phyloP scores from a whole-genome alignment of 2,888 invertebrate genomes.

The Drosophila demipolita region DNA sequence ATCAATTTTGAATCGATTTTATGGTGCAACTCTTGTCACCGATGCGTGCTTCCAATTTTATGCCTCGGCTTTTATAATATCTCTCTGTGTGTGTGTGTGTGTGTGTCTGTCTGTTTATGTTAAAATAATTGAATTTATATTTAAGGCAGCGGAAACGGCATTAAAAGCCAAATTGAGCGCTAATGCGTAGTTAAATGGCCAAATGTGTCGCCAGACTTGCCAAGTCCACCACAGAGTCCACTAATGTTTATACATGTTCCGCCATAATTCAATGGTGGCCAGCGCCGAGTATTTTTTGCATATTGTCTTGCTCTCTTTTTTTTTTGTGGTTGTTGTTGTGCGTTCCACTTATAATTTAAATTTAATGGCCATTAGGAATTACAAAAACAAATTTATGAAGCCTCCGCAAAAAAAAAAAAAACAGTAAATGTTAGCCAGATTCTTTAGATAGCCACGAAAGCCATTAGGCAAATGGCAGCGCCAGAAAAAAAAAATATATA shows the following conservation, averaged over 20 bases:
- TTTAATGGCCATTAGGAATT: constrained; percentile 81
- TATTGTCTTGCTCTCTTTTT: constrained; percentile 21
- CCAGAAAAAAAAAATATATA: neutral
- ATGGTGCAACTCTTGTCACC: constrained; percentile 38
- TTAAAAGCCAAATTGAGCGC: constrained; percentile 77
- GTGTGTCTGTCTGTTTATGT: constrained; percentile 31
- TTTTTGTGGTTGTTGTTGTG: constrained; percentile 14
- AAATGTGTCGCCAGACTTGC: constrained; percentile 62
- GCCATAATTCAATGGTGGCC: constrained; percentile 12
- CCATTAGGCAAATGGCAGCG: constrained; percentile 60
- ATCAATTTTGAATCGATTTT: constrained; percentile 70
- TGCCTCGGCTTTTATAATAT: constrained; percentile 3
- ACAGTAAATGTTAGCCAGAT: constrained; percentile 9
- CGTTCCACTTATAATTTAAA: constrained; percentile 66
- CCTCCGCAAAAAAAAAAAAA: constrained; percentile 11
- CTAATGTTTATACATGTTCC: constrained; percentile 45
- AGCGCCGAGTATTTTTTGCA: constrained; percentile 30
- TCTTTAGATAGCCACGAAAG: constrained; percentile 30
- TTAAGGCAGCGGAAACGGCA: constrained; percentile 72
- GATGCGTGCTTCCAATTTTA: constrained; percentile 51
- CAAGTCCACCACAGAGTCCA: constrained; percentile 4
- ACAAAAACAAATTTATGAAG: constrained; percentile 72
- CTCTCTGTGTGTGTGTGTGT: constrained; percentile 13
- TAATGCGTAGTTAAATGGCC: constrained; percentile 49
- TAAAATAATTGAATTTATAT: constrained; percentile 72